A percentile compares a stretch with the other conserved stretches of the same genome.
phyloP scores from a whole-genome alignment of 2,888 invertebrate species.

The Andrena marginata region DNA sequence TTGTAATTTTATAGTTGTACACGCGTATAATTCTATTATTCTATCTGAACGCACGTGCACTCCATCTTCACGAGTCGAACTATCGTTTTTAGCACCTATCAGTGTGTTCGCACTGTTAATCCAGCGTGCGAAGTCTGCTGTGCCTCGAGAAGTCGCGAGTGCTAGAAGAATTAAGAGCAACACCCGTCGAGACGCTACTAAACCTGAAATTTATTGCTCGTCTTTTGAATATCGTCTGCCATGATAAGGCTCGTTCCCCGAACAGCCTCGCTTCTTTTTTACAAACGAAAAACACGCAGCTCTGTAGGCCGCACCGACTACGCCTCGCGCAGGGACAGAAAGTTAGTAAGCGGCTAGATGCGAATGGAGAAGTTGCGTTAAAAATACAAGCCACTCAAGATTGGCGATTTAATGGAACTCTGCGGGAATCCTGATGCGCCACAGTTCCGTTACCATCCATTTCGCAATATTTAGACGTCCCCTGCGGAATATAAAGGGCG shows the following conservation, averaged over 20 bases:
- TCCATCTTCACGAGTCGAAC: background rate
- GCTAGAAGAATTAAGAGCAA: background rate
- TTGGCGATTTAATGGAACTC: background rate
- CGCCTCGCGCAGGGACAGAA: background rate
- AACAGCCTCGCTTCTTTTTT: conserved; percentile 12
- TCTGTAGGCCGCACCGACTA: background rate
- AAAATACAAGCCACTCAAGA: background rate
- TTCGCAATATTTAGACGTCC: conserved; percentile 6
- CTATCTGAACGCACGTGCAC: too few species aligned
- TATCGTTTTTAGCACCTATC: too few species aligned
- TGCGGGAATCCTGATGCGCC: background rate
- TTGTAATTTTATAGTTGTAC: too few species aligned
- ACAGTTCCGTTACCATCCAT: background rate
- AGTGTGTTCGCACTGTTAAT: background rate
- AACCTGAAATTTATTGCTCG: conserved; percentile 42
- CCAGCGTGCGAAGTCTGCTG: background rate
- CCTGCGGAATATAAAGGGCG: background rate
- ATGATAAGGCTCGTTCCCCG: conserved; percentile 37
- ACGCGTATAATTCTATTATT: too few species aligned
- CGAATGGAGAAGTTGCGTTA: background rate
- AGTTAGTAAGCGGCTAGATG: too few species aligned
- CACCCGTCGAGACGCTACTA: conserved; percentile 21
- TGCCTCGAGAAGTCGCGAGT: background rate
- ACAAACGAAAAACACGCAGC: background rate
- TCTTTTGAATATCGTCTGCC: conserved; percentile 13